These are phyloP conservation scores for Ochropacha duplaris DNA, from an alignment of 2,888 invertebrate species.

Conservation along the genomic window DNA sequence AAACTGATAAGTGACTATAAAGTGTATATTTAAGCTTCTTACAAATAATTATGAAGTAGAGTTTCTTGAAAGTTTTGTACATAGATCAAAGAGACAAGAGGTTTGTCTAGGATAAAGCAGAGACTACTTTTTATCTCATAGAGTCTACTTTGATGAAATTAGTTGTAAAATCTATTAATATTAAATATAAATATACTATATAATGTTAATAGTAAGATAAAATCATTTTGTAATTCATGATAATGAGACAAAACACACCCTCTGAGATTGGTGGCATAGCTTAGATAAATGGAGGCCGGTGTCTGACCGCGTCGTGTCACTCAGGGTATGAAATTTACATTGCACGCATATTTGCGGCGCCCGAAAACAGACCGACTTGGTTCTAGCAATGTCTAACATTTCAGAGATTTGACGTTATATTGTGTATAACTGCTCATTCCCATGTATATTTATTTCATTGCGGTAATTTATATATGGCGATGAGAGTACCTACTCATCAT, in stretches of 20 bases:
- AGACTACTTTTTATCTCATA: too few species aligned
- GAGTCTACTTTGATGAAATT: too few species aligned
- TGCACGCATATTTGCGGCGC: slow-evolving; percentile 70
- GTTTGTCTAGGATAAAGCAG: too few species aligned
- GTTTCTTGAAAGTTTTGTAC: too few species aligned
- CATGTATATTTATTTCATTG: neutral
- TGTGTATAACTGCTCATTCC: neutral
- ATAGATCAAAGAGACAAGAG: too few species aligned
- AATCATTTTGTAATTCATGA: neutral
- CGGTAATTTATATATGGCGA: neutral
- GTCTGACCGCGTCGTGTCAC: slow-evolving; percentile 58
- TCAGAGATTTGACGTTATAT: slow-evolving; percentile 23
- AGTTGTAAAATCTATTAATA: too few species aligned
- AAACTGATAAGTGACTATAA: neutral
- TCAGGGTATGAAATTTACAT: slow-evolving; percentile 74
- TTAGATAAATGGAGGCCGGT: slow-evolving; percentile 51
- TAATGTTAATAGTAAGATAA: neutral
- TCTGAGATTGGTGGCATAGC: slow-evolving; percentile 54
- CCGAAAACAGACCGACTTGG: slow-evolving; percentile 48
- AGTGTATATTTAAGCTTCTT: too few species aligned
- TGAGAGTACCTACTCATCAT: slow-evolving; percentile 15
- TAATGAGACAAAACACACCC: slow-evolving; percentile 46
- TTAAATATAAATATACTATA: too few species aligned
- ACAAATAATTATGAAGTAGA: too few species aligned
- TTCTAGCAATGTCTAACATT: slow-evolving; percentile 43